Evolutionary conservation across 2,797 vertebrate genomes (phyloP).

Genomic region (Hypotaenidia okinawae): DNA sequence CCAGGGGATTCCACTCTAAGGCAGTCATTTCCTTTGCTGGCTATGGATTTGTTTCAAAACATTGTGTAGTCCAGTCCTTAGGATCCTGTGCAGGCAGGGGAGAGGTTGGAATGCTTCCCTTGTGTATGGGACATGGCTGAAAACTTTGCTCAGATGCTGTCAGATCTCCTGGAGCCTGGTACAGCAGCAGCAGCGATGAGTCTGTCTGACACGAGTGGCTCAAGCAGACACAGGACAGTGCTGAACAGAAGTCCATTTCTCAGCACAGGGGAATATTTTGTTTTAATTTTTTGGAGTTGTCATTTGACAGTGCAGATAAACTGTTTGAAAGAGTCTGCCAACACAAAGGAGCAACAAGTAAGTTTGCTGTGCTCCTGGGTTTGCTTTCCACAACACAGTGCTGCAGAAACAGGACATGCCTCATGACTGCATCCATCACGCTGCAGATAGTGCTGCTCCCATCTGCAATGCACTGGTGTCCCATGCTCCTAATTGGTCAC

Average conservation of each 20-base stretch:
- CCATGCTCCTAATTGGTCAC: neutral
- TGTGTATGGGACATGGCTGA: neutral
- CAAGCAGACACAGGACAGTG: neutral
- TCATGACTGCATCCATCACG: neutral
- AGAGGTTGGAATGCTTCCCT: neutral
- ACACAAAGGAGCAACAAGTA: neutral
- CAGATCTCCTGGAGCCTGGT: neutral
- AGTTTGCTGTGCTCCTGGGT: neutral
- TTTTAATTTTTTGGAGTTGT: neutral
- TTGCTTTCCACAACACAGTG: neutral
- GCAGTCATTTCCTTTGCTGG: neutral
- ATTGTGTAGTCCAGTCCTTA: neutral
- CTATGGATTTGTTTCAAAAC: neutral
- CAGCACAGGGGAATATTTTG: neutral
- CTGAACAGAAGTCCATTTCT: neutral
- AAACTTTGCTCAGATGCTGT: neutral
- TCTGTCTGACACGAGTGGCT: neutral
- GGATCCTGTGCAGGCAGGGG: neutral
- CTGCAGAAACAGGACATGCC: fast-evolving
- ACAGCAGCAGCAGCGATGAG: neutral
- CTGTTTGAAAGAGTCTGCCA: neutral
- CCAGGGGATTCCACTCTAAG: neutral
- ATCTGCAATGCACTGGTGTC: neutral
- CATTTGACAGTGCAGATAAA: neutral
- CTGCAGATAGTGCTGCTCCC: neutral